These are phyloP conservation scores for Cryptoleucopteryx plumbea DNA, from an alignment of 2,113 vertebrate species.

Conservation along the genomic window DNA sequence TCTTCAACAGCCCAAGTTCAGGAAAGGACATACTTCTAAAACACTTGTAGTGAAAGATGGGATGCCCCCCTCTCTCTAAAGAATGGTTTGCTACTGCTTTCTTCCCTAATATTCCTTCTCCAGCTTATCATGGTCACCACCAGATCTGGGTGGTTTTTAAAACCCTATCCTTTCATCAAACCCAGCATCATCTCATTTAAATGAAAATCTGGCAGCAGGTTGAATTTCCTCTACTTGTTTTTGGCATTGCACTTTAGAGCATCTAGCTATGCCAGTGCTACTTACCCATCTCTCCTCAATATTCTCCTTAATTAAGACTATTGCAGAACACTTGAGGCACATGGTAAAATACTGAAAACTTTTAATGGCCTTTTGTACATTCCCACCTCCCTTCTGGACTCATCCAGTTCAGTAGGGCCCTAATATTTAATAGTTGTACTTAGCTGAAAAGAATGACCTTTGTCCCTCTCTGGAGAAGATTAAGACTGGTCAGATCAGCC, in stretches of 20 bases:
- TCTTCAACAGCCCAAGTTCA: not conserved
- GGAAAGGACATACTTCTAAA: not conserved
- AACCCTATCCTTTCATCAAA: not conserved
- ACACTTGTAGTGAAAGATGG: not conserved
- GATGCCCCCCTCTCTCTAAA: not conserved
- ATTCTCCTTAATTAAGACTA: not conserved
- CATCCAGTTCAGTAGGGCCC: not conserved
- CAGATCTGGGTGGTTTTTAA: not conserved
- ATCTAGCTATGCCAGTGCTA: not conserved
- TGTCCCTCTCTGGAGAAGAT: not conserved
- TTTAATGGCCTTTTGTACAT: not conserved
- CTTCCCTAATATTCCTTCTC: not conserved
- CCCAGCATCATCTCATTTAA: not conserved
- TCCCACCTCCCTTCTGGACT: not conserved
- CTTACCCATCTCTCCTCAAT: not conserved
- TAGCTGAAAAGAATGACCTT: not conserved
- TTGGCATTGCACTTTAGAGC: not conserved
- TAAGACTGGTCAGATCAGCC: not conserved
- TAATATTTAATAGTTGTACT: not conserved
- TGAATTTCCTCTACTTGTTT: not conserved
- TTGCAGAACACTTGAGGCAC: not conserved
- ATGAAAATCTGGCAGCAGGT: not conserved
- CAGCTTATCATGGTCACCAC: not conserved
- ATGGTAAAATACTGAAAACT: not conserved
- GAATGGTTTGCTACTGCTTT: not conserved